A percentile compares a stretch with the other conserved stretches of the same genome.
Evolutionary conservation across 2,113 vertebrate genomes (phyloP).

Genomic region (Pomatorhinus ruficollis): DNA sequence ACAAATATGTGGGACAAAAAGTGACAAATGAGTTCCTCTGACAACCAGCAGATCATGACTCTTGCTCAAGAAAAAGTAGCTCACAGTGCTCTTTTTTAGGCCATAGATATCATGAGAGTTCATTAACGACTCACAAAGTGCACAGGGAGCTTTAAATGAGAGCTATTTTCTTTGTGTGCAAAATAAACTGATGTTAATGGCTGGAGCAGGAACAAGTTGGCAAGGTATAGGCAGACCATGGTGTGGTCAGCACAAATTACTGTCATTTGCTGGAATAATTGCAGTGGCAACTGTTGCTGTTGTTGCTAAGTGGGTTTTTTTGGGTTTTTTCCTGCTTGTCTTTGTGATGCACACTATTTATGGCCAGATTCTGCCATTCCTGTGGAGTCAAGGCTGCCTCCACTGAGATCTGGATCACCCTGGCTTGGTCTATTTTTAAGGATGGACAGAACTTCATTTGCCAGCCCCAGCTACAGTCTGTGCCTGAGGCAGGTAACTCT

Average conservation of each 20-base stretch:
- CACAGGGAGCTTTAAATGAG: not conserved
- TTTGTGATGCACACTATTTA: not conserved
- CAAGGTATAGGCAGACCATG: slow-evolving; percentile 29
- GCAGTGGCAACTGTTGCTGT: slow-evolving; percentile 50
- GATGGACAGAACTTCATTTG: not conserved
- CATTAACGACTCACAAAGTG: slow-evolving; percentile 4
- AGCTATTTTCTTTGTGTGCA: slow-evolving; percentile 32
- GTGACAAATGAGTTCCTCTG: slow-evolving; percentile 35
- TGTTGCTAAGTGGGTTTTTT: not conserved
- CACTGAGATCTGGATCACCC: not conserved
- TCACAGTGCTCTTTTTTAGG: slow-evolving; percentile 27
- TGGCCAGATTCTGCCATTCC: not conserved
- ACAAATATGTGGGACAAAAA: slow-evolving; percentile 51
- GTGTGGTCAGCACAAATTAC: slow-evolving; percentile 39
- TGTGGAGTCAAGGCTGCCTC: not conserved
- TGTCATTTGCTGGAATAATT: slow-evolving; percentile 51
- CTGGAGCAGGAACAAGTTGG: slow-evolving; percentile 28
- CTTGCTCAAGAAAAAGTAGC: slow-evolving; percentile 28
- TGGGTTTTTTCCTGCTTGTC: not conserved
- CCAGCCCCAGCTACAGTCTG: not conserved
- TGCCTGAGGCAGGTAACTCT: not conserved
- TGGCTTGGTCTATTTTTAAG: not conserved
- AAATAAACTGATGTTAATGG: slow-evolving; percentile 51
- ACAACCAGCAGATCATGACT: not conserved
- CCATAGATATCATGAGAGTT: slow-evolving; percentile 30